phyloP scores from a whole-genome alignment of 2,888 invertebrate genomes.

The Cacoxenus indagator region DNA sequence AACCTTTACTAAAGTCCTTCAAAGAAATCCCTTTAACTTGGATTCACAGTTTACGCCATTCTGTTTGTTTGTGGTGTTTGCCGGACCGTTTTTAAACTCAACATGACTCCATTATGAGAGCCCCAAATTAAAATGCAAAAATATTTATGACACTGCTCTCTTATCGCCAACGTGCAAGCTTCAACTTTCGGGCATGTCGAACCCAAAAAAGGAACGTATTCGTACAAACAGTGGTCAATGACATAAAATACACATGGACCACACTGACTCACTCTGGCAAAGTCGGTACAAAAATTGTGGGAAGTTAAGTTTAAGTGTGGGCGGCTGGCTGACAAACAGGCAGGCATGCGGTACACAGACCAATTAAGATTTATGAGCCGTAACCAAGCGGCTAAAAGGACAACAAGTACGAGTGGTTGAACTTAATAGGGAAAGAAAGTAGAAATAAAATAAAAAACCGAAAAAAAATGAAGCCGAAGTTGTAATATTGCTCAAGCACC shows the following conservation, averaged over 20 bases:
- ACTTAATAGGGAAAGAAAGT: not conserved
- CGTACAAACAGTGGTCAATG: slow-evolving; percentile 8
- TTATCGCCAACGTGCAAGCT: slow-evolving; percentile 11
- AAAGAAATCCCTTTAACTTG: no score
- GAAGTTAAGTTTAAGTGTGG: not conserved
- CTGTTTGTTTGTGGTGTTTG: not conserved
- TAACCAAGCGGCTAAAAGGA: slow-evolving; percentile 12
- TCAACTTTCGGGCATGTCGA: not conserved
- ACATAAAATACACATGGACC: slow-evolving; percentile 16
- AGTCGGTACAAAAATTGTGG: not conserved
- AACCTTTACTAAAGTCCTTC: no score
- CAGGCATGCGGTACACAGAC: not conserved
- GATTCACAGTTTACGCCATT: no score
- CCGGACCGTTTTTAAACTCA: not conserved
- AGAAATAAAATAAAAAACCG: not conserved
- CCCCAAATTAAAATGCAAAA: slow-evolving; percentile 11
- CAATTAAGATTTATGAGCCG: slow-evolving; percentile 18
- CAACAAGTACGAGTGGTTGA: not conserved
- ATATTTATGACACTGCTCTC: slow-evolving; percentile 2
- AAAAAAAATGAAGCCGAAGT: not conserved
- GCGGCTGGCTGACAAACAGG: not conserved
- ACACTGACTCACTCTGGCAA: not conserved
- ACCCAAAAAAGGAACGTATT: not conserved
- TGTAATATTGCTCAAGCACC: not conserved
- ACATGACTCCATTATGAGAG: not conserved